phyloP scores from a whole-genome alignment of 2,797 vertebrate genomes.

The Danio albolineatus region DNA sequence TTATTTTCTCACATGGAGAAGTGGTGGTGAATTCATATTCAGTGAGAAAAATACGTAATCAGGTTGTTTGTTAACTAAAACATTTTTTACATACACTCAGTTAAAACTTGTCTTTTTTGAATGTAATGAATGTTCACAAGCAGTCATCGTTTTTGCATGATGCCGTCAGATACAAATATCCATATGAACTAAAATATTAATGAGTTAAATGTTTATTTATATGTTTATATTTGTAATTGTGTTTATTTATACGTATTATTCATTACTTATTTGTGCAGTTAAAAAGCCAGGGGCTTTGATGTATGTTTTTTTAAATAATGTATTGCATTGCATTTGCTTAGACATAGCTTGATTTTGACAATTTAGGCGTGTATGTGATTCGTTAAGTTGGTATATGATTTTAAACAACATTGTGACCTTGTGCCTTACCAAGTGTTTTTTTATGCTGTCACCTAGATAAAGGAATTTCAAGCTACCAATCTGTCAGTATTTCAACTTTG shows the following conservation, averaged over 20 bases:
- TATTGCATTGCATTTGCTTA: background rate
- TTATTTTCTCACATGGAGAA: background rate
- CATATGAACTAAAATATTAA: no score
- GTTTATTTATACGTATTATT: no score
- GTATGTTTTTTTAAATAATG: no score
- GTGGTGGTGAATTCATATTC: background rate
- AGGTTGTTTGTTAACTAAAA: no score
- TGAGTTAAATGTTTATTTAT: no score
- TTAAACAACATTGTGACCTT: conserved; percentile 7
- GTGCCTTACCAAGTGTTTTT: conserved; percentile 21
- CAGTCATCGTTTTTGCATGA: no score
- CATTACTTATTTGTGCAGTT: no score
- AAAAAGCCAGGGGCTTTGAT: no score
- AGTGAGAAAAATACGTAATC: background rate
- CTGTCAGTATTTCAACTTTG: conserved; percentile 18
- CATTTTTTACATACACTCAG: no score
- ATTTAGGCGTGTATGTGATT: no score
- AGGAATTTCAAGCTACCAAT: conserved; percentile 16
- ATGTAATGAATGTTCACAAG: no score
- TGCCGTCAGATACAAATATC: background rate
- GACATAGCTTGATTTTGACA: background rate
- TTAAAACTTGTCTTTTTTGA: no score
- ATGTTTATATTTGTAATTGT: background rate
- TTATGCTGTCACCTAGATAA: background rate
- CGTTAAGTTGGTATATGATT: background rate